Percentiles rank a stretch among this genome's conserved stretches.
Conservation (phyloP, 35 echinoderm and acorn worm genomes). For the Lytechinus pictus region DNA sequence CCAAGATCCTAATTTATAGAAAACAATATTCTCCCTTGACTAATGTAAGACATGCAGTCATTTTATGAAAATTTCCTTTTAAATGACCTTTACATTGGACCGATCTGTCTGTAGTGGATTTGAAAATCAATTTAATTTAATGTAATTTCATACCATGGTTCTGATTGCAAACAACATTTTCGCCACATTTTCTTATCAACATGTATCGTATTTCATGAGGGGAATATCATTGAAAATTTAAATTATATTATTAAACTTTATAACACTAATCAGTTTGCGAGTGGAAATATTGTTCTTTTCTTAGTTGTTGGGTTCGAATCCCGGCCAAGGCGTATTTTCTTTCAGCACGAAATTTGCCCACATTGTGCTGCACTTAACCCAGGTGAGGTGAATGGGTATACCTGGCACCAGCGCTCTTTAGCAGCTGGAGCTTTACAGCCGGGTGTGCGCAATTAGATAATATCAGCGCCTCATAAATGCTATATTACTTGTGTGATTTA, state of each 20-base stretch:
- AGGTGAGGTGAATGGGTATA: too few species aligned
- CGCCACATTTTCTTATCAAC: background rate
- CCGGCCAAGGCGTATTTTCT: too few species aligned
- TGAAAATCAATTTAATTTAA: background rate
- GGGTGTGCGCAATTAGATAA: too few species aligned
- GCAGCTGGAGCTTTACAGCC: too few species aligned
- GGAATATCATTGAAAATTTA: too few species aligned
- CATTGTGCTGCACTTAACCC: too few species aligned
- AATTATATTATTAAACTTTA: too few species aligned
- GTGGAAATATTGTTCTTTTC: background rate
- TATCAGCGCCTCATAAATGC: too few species aligned
- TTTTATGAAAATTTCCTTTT: background rate
- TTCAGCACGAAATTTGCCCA: too few species aligned
- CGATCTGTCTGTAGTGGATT: background rate
- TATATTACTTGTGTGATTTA: too few species aligned
- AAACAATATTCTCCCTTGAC: background rate
- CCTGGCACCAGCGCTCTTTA: too few species aligned
- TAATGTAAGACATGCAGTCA: background rate
- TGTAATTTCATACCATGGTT: background rate
- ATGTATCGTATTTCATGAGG: too few species aligned
- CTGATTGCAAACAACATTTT: background rate
- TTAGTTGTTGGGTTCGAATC: background rate
- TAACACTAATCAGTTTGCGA: background rate
- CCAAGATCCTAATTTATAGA: background rate
- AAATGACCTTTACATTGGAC: background rate